Evolutionary conservation across 2,113 vertebrate species (phyloP), one percentile per base, ranked within the genome.

Genomic region (Calonectris borealis): DNA sequence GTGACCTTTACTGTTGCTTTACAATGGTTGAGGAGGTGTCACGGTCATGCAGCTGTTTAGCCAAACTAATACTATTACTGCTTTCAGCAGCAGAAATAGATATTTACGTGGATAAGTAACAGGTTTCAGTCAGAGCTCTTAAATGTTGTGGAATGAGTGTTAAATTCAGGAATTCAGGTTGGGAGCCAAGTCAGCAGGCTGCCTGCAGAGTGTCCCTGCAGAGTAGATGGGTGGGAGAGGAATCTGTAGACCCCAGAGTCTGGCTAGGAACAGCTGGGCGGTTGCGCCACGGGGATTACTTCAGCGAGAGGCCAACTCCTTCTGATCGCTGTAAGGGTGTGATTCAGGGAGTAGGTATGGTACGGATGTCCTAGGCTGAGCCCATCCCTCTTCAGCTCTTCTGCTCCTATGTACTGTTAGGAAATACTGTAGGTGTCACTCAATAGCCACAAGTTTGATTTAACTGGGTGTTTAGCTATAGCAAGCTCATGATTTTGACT

Each of bases 121-220:
- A 12, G 52, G 31, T 86, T 86, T 71, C 88, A 88, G 86, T 85
- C 80, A 86, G 61, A 79, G 31, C 73, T 88, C 72, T 92, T 79
- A 69, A 82, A 83, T n/a, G 15, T 9, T 80, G 60, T 77, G 78
- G 84, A 94, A 91, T 80, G 89, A 87, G 91, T 19, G 46, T 70
- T 72, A 85, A 94, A 91, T 61, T 85, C 77, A 93, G 93, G 95
- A 97, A 96, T 96, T 79, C 46, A 11, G 6, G 9, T 58, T 48
- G 54, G 44, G 40, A 94, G 93, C 93, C 94, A 95, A 91, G 86
- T 26, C 75, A 91, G 52, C 48, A 64, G 64, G 83, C 91, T 95
- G 81, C 77, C 86, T 85, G 91, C 83, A 82, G 88, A 86, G 64
- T n/a, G 10, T 49, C 57, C 87, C 61, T 90, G 88, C 60, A 36